phyloP scores from a whole-genome alignment of 23 tunicate genomes.

The Ciona savignyi region DNA sequence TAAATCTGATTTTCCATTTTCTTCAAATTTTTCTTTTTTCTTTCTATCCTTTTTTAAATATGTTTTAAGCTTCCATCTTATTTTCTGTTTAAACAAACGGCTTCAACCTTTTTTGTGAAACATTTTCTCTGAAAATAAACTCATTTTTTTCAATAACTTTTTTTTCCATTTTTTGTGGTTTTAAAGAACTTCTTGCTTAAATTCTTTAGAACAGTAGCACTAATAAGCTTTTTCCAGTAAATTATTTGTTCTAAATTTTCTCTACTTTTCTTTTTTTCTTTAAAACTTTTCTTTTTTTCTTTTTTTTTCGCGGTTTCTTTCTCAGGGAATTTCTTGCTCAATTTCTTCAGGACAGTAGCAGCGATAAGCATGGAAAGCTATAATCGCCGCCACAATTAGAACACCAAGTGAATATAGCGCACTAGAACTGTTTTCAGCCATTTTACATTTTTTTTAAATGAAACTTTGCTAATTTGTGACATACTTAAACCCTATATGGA shows the following conservation, averaged over 20 bases:
- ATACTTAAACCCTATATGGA: no score
- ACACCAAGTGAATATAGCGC: conserved; percentile 19
- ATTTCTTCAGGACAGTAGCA: conserved; percentile 24
- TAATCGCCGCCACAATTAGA: conserved; percentile 9
- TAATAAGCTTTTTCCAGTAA: background rate
- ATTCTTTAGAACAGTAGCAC: background rate
- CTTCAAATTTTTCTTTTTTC: no score
- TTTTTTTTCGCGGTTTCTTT: background rate
- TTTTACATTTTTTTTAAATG: no score
- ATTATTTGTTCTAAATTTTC: background rate
- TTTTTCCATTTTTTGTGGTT: background rate
- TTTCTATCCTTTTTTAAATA: no score
- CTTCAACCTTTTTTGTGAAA: no score
- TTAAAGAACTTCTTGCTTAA: background rate
- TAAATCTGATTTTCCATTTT: no score
- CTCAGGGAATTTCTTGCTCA: background rate
- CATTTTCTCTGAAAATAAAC: no score
- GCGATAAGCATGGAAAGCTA: conserved; percentile 17
- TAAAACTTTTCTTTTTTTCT: background rate
- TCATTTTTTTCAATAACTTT: background rate
- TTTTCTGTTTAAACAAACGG: no score
- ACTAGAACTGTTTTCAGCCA: background rate
- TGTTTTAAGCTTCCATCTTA: no score
- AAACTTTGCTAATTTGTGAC: no score
- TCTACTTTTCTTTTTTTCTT: background rate